A percentile compares a stretch with the other conserved stretches of the same genome.
These are phyloP conservation scores for Intellagama lesueurii DNA, from an alignment of 2,797 vertebrate species.

Conservation along the genomic window DNA sequence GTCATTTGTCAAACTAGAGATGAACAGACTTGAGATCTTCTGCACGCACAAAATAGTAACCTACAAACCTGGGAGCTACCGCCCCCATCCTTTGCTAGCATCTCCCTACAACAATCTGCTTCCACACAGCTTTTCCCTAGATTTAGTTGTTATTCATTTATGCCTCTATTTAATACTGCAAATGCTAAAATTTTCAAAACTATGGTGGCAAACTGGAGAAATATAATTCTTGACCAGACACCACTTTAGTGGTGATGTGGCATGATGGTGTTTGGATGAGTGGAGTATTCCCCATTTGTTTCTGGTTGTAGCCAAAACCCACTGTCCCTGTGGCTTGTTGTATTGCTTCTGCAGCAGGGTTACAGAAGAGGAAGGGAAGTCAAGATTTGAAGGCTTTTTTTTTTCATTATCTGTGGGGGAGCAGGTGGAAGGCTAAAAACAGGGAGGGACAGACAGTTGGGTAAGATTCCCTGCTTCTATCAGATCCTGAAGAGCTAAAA, in stretches of 20 bases:
- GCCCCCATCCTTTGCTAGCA: neutral
- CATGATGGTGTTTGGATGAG: neutral
- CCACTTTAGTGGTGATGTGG: neutral
- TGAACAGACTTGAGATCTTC: no score
- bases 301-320: neutral
- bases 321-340: no score
- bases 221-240: neutral
- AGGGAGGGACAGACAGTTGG: no score
- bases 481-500: neutral
- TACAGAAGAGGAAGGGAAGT: neutral
- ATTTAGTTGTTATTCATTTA: neutral
- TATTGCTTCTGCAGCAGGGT: neutral
- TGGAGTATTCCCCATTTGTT: neutral
- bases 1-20: neutral
- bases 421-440: neutral
- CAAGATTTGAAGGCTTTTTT: neutral
- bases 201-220: neutral
- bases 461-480: neutral
- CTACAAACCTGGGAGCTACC: neutral
- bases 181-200: neutral
- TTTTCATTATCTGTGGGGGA: neutral
- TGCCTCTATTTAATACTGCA: neutral
- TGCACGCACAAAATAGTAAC: neutral
- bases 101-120: neutral
- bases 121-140: neutral